Evolutionary conservation across 1,140 invertebrate species (phyloP), one percentile per base, ranked within the genome.

Genomic region (Drosophila sp.): DNA sequence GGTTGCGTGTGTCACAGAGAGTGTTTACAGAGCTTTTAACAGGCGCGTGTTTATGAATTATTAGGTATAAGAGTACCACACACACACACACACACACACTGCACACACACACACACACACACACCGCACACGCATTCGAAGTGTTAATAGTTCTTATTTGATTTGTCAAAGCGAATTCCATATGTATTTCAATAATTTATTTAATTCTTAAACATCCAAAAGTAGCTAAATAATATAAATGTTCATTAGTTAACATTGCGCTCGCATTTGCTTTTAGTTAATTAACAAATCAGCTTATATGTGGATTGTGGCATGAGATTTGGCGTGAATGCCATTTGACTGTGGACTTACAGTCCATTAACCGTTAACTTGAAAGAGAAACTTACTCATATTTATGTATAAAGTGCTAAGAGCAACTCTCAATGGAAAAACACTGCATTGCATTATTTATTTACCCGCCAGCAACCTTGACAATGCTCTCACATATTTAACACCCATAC

Each of bases 31-130:
- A 65, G 78, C 62, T 76, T 67, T 80, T 72, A 70, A 61, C 58
- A 69, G 78, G 78, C 73, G 73, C 78, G 73, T 81, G 78, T 77
- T 77, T 81, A 81, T 81, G 78, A 81, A 81, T 81, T 81, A 81
- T 81, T 76, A 81, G 78, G 29, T 18, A 36, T 36, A 59, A 61
- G 65, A 51, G 16, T 2, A 18, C 1, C 4, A 43, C 41, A 18
- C 13, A 16, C 7, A 70, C 58, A 57, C 38, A 43, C 57, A 32
- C 36, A 25, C 45, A 38, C 41, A 6, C 25, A 34, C 57, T 18
- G 7, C 25, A 40, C 36, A 38, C 9, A 43, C 7, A 43, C 57
- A 57, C 43, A 43, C 57, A 29, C 34, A 25, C 45, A 38, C 41
- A 5, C 25, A 34, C 57, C 7, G 38, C 54, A 40, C 7, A 43